Conservation (phyloP, 2,113 vertebrate genomes). For the Leucosticte australis region DNA sequence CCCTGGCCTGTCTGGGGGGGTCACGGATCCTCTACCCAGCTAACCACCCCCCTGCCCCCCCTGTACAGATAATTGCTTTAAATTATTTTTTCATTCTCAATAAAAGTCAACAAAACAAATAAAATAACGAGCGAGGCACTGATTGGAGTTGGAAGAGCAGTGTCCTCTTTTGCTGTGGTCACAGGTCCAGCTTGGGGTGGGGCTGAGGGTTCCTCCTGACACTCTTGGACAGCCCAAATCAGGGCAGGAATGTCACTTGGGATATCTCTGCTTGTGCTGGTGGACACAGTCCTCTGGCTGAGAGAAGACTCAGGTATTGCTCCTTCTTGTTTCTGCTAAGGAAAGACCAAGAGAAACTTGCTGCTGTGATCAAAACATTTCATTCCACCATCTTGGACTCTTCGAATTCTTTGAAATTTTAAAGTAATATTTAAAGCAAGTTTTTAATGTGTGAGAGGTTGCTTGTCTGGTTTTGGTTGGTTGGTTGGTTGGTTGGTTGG, state of each 20-base stretch:
- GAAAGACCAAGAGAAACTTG: background rate
- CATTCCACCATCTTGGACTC: background rate
- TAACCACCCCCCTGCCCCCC: background rate
- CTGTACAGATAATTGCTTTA: conserved; percentile 71
- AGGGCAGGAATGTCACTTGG: background rate
- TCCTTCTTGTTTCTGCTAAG: background rate
- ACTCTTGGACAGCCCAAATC: background rate
- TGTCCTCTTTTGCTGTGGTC: background rate
- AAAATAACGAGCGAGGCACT: conserved; percentile 18
- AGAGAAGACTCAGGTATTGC: background rate
- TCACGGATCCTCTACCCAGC: background rate
- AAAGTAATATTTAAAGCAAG: background rate
- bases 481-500: background rate
- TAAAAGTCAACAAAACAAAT: conserved; percentile 63
- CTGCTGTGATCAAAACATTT: background rate
- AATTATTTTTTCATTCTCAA: conserved; percentile 80
- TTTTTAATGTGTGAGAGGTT: background rate
- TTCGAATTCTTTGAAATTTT: background rate
- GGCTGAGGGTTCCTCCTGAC: background rate
- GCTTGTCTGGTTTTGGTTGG: background rate
- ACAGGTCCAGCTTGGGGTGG: background rate
- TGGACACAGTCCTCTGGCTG: background rate
- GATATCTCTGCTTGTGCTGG: background rate
- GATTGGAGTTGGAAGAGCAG: background rate
- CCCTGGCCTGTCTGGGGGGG: background rate